Evolutionary conservation across 2,888 invertebrate species (phyloP), one percentile per base, ranked within the genome.

Genomic region (Imbricaverruca yamaguchii): DNA sequence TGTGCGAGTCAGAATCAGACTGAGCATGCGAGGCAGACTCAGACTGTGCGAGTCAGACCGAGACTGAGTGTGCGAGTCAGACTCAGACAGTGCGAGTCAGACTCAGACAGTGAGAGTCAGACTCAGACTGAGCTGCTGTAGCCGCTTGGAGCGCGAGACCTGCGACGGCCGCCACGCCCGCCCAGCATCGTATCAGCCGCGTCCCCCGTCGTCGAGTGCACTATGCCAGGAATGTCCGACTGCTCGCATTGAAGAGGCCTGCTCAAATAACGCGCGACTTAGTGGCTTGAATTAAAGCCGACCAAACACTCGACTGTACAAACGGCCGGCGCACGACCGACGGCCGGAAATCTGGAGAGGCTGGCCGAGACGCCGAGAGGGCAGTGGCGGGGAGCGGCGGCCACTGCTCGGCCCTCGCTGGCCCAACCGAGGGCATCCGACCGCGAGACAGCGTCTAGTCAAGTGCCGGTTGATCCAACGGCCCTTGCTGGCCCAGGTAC

Each of bases 191-290:
- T 39, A 39, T 39, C 39, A 39, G 39, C 2, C 39, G 39, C 39
- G 39, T 74, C 55, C 53, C 74, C 74, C 74, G 74, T 74, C 55
- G 55, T 55, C 74, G 21, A 11, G 55, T 7, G 21, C 2, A 74
- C 74, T 55, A 74, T 74, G 74, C 74, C 21, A 9, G 74, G 74
- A 74, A 74, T 74, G 53, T 74, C 74, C 2, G 18, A 12, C 74
- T 74, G 74, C 74, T 21, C 74, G 74, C 74, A 21, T 74, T 74
- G 74, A 74, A 74, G 74, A 74, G 74, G 74, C 21, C 74, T 55
- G 74, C 74, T 74, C 74, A 74, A 74, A 74, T 74, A 74, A 21
- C 74, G 74, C 74, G 74, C 74, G 74, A 74, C 74, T 74, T 74
- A 74, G 74, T 74, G 74, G 74, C 74, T 74, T 74, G 74, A 74